These are phyloP conservation scores for Pristionchus exspectatus DNA, from an alignment of 2,888 invertebrate species.

Conservation along the genomic window DNA sequence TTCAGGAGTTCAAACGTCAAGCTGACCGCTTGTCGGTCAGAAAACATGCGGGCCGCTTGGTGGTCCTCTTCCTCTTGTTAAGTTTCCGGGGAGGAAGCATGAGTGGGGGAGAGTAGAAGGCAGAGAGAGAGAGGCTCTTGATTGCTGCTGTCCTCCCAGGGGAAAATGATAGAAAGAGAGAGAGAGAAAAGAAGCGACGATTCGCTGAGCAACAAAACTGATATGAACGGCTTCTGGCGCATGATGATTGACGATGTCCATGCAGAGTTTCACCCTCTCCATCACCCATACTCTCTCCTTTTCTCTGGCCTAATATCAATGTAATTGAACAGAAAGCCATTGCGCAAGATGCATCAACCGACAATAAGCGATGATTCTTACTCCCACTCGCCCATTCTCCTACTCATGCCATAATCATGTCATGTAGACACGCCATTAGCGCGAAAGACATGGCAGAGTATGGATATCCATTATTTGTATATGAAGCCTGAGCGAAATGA, in stretches of 20 bases:
- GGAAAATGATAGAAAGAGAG: conserved; percentile 20
- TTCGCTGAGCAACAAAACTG: neutral
- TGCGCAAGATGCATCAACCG: neutral
- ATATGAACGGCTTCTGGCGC: neutral
- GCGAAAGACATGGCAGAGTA: neutral
- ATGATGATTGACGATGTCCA: neutral
- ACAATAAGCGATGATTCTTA: neutral
- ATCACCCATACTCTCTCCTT: neutral
- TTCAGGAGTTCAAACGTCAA: neutral
- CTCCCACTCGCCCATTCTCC: neutral
- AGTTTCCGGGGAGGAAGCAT: conserved; percentile 1
- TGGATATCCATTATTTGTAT: neutral
- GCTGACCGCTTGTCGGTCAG: conserved; percentile 4
- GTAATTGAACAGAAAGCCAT: neutral
- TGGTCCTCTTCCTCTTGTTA: conserved; percentile 15
- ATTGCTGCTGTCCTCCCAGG: conserved; percentile 30
- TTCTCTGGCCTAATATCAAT: neutral
- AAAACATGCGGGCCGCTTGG: neutral
- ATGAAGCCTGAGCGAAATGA: neutral
- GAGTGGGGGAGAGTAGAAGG: neutral
- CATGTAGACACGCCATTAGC: conserved; percentile 5
- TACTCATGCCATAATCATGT: neutral
- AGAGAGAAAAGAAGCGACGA: conserved; percentile 14
- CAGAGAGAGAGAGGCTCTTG: neutral
- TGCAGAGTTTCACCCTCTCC: neutral